Percentiles rank a stretch among this genome's conserved stretches.
These are phyloP conservation scores for Brenthis hecate DNA, from an alignment of 2,888 invertebrate species.

Conservation along the genomic window DNA sequence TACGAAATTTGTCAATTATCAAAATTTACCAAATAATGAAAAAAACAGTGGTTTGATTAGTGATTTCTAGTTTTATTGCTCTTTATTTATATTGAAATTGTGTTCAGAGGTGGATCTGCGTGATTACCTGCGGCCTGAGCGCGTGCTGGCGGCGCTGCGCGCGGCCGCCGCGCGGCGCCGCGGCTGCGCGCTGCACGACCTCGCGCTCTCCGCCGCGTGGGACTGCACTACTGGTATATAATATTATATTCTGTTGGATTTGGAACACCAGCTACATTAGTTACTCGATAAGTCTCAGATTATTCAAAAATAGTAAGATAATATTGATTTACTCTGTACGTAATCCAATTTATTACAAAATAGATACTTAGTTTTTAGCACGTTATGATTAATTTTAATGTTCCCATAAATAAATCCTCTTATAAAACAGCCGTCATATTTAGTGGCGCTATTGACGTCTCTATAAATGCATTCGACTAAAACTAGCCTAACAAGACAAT, in stretches of 20 bases:
- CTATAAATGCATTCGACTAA: no score
- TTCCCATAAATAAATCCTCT: no score
- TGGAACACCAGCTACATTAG: not conserved
- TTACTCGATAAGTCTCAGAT: not conserved
- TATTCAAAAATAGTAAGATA: not conserved
- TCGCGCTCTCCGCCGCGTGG: conserved; percentile 52
- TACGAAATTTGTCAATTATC: not conserved
- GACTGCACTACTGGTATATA: conserved; percentile 36
- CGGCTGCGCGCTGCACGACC: conserved; percentile 49
- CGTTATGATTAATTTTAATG: no score
- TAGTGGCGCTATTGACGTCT: no score
- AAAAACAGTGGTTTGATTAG: not conserved
- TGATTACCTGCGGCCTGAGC: conserved; percentile 55
- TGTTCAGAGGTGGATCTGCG: conserved; percentile 66
- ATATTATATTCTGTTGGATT: no score
- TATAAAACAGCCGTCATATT: no score
- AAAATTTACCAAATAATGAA: not conserved
- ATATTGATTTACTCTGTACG: no score
- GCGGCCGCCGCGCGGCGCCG: conserved; percentile 52
- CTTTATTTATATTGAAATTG: not conserved
- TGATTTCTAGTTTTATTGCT: no score
- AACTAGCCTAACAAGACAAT: no score
- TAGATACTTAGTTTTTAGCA: no score
- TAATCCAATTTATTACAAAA: no score
- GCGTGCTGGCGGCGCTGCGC: conserved; percentile 61